Evolutionary conservation across 1,140 invertebrate genomes (phyloP), one percentile per base, ranked within the genome.

Genomic region (Ctenoplectra terminalis): DNA sequence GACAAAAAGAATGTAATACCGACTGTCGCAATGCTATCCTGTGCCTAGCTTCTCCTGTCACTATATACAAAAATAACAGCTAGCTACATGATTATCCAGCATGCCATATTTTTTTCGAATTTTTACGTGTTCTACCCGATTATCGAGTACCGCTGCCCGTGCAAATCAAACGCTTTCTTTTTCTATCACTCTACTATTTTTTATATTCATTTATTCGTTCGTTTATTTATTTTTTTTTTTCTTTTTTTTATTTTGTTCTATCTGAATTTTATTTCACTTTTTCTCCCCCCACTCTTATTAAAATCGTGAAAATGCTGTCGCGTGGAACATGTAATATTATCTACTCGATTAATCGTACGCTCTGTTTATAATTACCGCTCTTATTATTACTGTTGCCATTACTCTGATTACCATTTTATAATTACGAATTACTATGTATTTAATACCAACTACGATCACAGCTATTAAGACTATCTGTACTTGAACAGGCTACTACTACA

Each of bases 31-130:
- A 92, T 88, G 90, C 92, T 94, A 90, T 92, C 91, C 92, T 93
- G 89, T 93, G 92, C 92, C 92, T 93, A 94, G 92, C 93, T 94
- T 94, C 93, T 94, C 93, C 93, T 94, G 93, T 94, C 93, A 94
- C 93, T 93, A 94, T 93, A 89, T 92, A 73, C 56, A 56, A 34
- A 87, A 80, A 93, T 94, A 93, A 93, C 92, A 93, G 92, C 92
- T 94, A 93, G 92, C 92, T 92, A 90, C 91, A 91, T 90, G 89
- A 92, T 93, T 89, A 93, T 92, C 92, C 91, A 89, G 92, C 92
- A 93, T 93, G 93, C 88, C 77, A 87, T 88, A 80, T 82, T 76
- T 81, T 71, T 79, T 86, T 84, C 73, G 69, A 79, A 73, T 86
- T 60, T 83, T 48, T 48, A 81, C 80, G 64, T 84, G 76, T 75